Evolutionary conservation across 2,797 vertebrate species (phyloP), one percentile per base, ranked within the genome.

Genomic region (Melanogrammus aeglefinus): DNA sequence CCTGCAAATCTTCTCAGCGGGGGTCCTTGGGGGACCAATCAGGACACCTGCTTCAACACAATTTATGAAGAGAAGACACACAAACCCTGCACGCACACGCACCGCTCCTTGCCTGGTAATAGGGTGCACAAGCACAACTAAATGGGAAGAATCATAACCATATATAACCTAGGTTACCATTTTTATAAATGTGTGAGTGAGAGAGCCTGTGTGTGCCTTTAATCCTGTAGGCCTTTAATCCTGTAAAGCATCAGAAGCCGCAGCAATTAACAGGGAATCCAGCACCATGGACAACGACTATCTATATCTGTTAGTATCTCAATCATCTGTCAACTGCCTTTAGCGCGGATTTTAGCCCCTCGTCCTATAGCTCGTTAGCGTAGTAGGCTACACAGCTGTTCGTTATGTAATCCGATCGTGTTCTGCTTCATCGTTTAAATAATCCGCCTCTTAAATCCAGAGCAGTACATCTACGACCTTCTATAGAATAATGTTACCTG

Each of bases 21-120:
- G 82, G 82, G 86, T 92, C 90, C 91, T 90, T 90, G 77, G 84
- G 91, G 91, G 91, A 91, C 91, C 86, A 92, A 93, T 93, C 90
- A 92, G 79, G 82, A 80, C 85, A 85, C 84, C 84, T 86, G 83
- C 84, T 77, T 86, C 82, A 82, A 84, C 83, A 81, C 75, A 88
- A 89, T 81, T 87, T 88, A 85, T 83, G 85, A 89, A 72, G 76
- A 86, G 78, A 69, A 83, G 12, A 82, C 35, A 38, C 69, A 76
- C 66, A 77, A 38, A 74, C 78, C 74, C 51, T 71, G 27, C 38
- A 74, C 16, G 47, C 18, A 73, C 63, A 75, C 71, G 39, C 57
- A 24, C 33, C 35, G 75, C 76, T 75, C 66, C 78, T 73, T 81
- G 75, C 78, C 27, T 75, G 77, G 57, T 36, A 63, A 35, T 10